A percentile compares a stretch with the other conserved stretches of the same genome.
These are phyloP conservation scores for Lymantria monacha DNA, from an alignment of 2,888 invertebrate genomes.

Conservation along the genomic window DNA sequence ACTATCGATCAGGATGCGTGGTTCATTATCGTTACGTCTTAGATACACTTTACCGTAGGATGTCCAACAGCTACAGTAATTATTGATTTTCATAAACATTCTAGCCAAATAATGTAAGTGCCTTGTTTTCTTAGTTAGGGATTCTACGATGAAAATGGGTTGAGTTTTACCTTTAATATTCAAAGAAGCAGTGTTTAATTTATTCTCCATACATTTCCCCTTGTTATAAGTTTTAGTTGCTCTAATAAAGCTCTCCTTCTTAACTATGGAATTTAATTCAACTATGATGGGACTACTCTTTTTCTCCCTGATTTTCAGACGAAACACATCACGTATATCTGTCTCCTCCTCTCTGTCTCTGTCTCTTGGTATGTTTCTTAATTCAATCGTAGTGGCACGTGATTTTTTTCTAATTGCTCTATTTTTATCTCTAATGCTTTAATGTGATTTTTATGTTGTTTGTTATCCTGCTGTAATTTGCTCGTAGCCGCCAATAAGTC, in stretches of 20 bases:
- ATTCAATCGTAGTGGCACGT: not conserved
- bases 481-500: not conserved
- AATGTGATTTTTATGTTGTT: not conserved
- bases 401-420: conserved; percentile 4
- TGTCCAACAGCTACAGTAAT: conserved; percentile 5
- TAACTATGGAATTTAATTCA: not conserved
- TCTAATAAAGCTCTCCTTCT: conserved; percentile 3
- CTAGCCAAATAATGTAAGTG: not conserved
- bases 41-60: conserved; percentile 3
- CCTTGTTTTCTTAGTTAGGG: conserved; percentile 2
- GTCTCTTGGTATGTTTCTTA: conserved; percentile 5
- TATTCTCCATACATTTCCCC: not conserved
- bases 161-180: not conserved
- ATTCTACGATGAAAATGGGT: conserved; percentile 3
- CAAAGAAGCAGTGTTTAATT: not conserved
- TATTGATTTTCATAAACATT: not conserved
- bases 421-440: not conserved
- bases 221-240: conserved; percentile 1
- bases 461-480: not conserved
- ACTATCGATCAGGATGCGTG: not conserved
- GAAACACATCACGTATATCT: conserved; percentile 7
- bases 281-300: conserved; percentile 2
- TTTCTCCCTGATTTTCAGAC: conserved; percentile 2
- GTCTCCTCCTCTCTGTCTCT: too few relatives aligned
- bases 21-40: not conserved